Evolutionary conservation across 2,888 invertebrate genomes (phyloP), one percentile per base, ranked within the genome.

Genomic region (Diplolepis rosae): DNA sequence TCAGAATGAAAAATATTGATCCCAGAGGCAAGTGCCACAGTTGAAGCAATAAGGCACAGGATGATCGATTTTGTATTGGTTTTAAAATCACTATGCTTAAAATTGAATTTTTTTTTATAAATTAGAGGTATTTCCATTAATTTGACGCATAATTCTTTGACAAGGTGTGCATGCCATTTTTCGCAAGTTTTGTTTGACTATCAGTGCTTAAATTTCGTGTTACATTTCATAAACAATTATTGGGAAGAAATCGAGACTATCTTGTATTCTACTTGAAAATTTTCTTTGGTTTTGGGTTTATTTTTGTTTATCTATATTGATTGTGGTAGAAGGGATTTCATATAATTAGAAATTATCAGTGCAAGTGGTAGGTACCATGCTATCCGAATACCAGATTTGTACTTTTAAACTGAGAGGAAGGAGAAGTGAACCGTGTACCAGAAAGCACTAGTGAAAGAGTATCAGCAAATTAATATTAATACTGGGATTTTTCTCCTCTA

Each of bases 391-490:
- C 66, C 68, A 73, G 69, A 75, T 78, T 77, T 78, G 77, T 82
- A 77, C 83, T 87, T 84, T 79, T 86, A 87, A 87, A 87, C 86
- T 86, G 89, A 89, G 88, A 88, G 88, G 88, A 87, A 88, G 87
- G 88, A 88, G 86, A 85, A 79, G 79, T 81, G 82, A 83, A 85
- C 84, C 84, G 80, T 80, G 74, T 81, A 75, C 76, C 77, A 79
- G 76, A 81, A 76, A 78, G 65, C 28, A 52, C 45, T 65, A 45
- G 48, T 48, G 27, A 48, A 66, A 28, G 18, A 54, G 13, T 54
- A 66, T 54, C 11, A 48, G 32, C 42, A 35, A 30, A 9, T 30
- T 32, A 67, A 39, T 4, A 13, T 27, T 27, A 39, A 39, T 22
- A 39, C 24, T 61, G 15, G 30, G 28, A 52, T 28, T 52, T 28